Evolutionary conservation across 2,797 vertebrate genomes (phyloP).

Genomic region (Ammospiza maritima): DNA sequence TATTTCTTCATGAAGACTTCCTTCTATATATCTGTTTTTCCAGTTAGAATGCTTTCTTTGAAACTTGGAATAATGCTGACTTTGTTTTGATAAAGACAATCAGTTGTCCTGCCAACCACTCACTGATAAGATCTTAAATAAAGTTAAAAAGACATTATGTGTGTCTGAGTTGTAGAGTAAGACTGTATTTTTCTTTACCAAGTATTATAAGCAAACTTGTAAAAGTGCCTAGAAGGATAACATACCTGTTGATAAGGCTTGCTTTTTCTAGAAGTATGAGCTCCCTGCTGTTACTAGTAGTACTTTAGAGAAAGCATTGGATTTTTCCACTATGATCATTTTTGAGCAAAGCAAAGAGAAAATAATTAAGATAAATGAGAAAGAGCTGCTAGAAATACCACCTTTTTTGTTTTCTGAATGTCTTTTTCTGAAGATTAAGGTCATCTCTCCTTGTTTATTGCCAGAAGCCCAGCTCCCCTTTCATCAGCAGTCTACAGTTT

Average conservation of each 20-base stretch:
- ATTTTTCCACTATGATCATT: background rate
- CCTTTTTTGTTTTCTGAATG: background rate
- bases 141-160: background rate
- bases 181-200: background rate
- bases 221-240: background rate
- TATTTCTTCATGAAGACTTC: background rate
- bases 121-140: background rate
- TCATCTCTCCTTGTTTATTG: background rate
- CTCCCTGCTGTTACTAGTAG: background rate
- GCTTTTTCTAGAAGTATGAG: background rate
- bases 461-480: constrained; percentile 2
- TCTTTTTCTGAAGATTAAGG: background rate
- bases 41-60: background rate
- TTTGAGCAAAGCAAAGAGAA: background rate
- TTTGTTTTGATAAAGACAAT: background rate
- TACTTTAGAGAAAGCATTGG: background rate
- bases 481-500: constrained; percentile 9
- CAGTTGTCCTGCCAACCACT: background rate
- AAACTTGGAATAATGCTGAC: background rate
- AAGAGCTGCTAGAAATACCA: background rate
- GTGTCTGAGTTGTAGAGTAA: background rate
- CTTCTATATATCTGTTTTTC: background rate
- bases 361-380: background rate
- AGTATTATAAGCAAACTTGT: background rate
- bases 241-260: background rate